Evolutionary conservation across 2,113 vertebrate genomes (phyloP), one percentile per base, ranked within the genome.

Genomic region (Oryzias woworae): DNA sequence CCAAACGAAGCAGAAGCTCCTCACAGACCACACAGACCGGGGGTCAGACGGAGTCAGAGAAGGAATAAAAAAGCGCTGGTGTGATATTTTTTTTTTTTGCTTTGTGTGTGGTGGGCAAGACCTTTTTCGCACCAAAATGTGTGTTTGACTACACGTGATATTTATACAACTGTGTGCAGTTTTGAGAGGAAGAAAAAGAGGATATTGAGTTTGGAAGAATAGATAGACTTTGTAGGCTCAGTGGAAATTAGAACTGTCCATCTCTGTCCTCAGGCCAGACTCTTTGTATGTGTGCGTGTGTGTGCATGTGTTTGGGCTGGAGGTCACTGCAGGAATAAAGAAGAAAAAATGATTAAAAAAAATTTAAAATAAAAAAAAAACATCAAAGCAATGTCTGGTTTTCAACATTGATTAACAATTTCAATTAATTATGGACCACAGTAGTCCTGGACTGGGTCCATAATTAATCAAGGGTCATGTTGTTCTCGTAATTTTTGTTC

Each of bases 221-320:
- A 62, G 55, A 82, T 47, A 56, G 66, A 69, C 70, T 76, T 71
- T 63, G 42, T 58, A 57, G 76, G 71, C 53, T 66, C 66, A 41
- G 71, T 83, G 67, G 82, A 87, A 86, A 89, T 89, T 84, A 82
- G 66, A 83, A 63, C 80, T 82, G 81, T 85, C 82, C 76, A 87
- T 88, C 81, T 87, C 81, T 84, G 83, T 86, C 86, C 73, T 74
- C 59, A 17, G 67, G 68, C 59, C 54, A 53, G 54, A 44, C 17
- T 66, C 17, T 48, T 15, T 58, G 26, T 28, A 6, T 28, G 26
- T 5, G 26, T 28, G 26, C 1, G 31, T 45, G 49, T 53, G 54
- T 8, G 14, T 58, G 24, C 22, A 47, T 47, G 45, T 16, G 63
- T 26, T 36, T 62, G 52, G 43, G 57, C 42, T 42, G 4, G 3